Evolutionary conservation across 2,113 vertebrate genomes (phyloP), one percentile per base, ranked within the genome.

Genomic region (Osmerus mordax): DNA sequence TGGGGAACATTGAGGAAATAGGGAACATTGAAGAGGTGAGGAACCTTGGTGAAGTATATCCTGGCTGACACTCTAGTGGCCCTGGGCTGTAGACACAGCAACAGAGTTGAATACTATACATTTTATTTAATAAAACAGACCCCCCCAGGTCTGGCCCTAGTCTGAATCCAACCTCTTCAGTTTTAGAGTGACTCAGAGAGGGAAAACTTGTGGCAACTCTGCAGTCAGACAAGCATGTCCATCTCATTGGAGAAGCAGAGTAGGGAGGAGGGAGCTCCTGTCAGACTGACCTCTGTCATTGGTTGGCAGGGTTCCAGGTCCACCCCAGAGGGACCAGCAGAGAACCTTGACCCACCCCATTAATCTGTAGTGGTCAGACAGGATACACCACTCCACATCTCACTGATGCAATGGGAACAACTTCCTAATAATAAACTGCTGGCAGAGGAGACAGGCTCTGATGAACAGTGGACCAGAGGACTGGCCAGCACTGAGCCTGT

Each of bases 311-410:
- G 77, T 81, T 84, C 82, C 85, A 79, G 73, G 61, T 78, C 36
- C 64, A 75, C 75, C 77, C 79, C 65, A 63, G 64, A 41, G 78
- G 85, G 85, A 78, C 75, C 65, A 58, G 28, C 60, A 76, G 77
- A 85, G 84, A 80, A 73, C 76, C 73, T 81, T 87, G 85, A 85
- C 85, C 85, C 77, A 32, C 78, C 67, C 78, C 81, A 85, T 87
- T 85, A 87, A 87, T 87, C 85, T 87, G 72, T 74, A 81, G 79
- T 82, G 77, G 70, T 79, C 75, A 76, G 54, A 72, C 78, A 83
- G 76, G 79, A 81, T 80, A 78, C 75, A 84, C 82, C 83, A 76
- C 78, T 84, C 80, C 78, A 71, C 71, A 83, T 80, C 69, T 77
- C 75, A 78, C 76, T 79, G 75, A 84, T 83, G 83, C 75, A 81